Evolutionary conservation across 2,888 invertebrate species (phyloP).

Genomic region (Eupithecia vulgata): DNA sequence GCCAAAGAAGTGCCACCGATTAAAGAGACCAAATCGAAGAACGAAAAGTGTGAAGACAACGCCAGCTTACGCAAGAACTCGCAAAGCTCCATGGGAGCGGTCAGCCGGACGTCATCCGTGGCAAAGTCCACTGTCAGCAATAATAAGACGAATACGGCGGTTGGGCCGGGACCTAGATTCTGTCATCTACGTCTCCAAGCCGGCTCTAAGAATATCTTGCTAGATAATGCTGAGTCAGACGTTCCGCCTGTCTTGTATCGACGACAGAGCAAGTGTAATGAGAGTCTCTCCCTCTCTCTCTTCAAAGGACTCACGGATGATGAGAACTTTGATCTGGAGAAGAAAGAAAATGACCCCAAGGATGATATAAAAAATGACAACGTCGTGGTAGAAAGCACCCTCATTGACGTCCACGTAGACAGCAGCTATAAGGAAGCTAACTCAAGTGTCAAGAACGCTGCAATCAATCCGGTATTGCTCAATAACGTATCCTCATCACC

Average conservation of each 20-base stretch:
- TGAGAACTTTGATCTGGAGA: conserved; percentile 71
- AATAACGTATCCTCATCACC: conserved; percentile 79
- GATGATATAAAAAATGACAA: conserved; percentile 69
- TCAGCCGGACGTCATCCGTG: conserved; percentile 77
- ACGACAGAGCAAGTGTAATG: conserved; percentile 81
- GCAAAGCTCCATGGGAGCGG: conserved; percentile 75
- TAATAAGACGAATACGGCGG: conserved; percentile 77
- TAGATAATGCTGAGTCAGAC: conserved; percentile 90
- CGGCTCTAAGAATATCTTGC: conserved; percentile 90
- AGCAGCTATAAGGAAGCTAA: conserved; percentile 71
- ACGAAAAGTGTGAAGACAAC: conserved; percentile 60
- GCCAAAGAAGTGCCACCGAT: conserved; percentile 57
- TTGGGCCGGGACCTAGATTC: conserved; percentile 87
- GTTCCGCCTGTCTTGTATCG: conserved; percentile 90
- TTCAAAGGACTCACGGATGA: conserved; percentile 77
- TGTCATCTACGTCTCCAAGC: conserved; percentile 91
- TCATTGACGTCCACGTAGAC: conserved; percentile 77
- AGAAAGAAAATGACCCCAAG: conserved; percentile 61
- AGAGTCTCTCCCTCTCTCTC: conserved; percentile 60
- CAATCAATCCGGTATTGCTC: conserved; percentile 71
- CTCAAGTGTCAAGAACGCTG: conserved; percentile 58
- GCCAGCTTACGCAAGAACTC: conserved; percentile 69
- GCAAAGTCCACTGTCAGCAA: conserved; percentile 81
- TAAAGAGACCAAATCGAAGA: conserved; percentile 62
- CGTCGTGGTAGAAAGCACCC: conserved; percentile 74